Base-by-base conservation (phyloP, 2,888 invertebrate genomes). In the Ditula angustiorana region DNA sequence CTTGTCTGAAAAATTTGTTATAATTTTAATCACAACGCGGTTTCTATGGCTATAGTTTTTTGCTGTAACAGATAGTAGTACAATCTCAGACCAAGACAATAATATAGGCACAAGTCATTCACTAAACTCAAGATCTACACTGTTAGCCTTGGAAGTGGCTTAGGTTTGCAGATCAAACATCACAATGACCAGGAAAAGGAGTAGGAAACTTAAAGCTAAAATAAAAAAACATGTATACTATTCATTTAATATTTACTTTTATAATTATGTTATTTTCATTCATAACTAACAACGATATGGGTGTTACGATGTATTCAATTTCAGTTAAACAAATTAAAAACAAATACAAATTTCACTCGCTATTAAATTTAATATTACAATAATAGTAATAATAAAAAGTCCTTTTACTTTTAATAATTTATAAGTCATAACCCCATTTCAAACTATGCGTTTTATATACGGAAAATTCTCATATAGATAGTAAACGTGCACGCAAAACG, bases 241-340 rank as follows among this genome's bases (percentile, higher is more conserved):
- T 90, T 92, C 90, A 92, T 91, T 92, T 92, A 92, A 92, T 92
- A 90, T 92, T 92, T 92, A 92, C 91, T 92, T 92, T 92, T 91
- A 92, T 92, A 92, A 92, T 91, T 90, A 91, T 91, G 92, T 92
- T 92, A 92, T 92, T 92, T 90, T 90, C 92, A 92, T 92, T 92
- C 92, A 91, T 92, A 92, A 92, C 92, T 92, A 92, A 92, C 92
- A 92, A 92, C 92, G 92, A 92, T 92, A 92, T 92, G 92, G 88
- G 91, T 91, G 92, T 92, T 92, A 92, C 87, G 88, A 92, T 90
- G 88, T 90, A 90, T 87, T 91, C 87, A 90, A 91, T 90, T 90
- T 89, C 92, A 88, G 88, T 91, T 91, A 92, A 92, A 92, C 90
- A 90, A 90, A 88, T 90, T 90, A 89, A 92, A 64, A 92, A 92